These are phyloP conservation scores for Helicoverpa assulta DNA, from an alignment of 2,888 invertebrate genomes.

Conservation along the genomic window DNA sequence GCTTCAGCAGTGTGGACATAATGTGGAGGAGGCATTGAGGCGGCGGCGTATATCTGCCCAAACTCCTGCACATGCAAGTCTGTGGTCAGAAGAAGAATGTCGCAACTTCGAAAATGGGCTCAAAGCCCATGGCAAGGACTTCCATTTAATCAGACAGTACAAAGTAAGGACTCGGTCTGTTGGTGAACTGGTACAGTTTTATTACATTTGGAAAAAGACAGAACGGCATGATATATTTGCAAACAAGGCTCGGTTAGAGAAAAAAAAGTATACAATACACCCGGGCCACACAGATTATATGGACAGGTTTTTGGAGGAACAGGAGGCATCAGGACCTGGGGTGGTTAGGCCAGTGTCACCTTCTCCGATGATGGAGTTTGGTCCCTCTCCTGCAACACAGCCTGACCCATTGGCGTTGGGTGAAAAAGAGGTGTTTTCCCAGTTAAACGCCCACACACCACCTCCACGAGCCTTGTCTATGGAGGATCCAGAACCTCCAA, in stretches of 20 bases:
- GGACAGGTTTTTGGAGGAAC: conserved; percentile 97
- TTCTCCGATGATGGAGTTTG: conserved; percentile 90
- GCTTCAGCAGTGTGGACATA: conserved; percentile 98
- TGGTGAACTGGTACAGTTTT: conserved; percentile 99
- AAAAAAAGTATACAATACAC: conserved; percentile 97
- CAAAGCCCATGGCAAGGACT: conserved; percentile 98
- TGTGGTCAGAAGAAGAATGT: conserved; percentile 99
- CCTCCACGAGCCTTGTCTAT: conserved; percentile 81
- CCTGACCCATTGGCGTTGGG: conserved; percentile 87
- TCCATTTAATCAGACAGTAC: conserved; percentile 97
- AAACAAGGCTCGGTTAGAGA: conserved; percentile 96
- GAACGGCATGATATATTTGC: conserved; percentile 98
- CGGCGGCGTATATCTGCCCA: conserved; percentile 94
- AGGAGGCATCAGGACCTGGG: conserved; percentile 93
- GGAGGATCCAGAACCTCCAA: conserved; percentile 85
- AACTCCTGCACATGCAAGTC: conserved; percentile 93
- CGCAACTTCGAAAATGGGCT: conserved; percentile 99
- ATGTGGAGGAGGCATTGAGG: conserved; percentile 97
- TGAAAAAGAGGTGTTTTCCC: conserved; percentile 88
- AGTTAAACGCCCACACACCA: conserved; percentile 81
- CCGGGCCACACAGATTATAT: conserved; percentile 98
- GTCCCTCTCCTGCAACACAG: conserved; percentile 81
- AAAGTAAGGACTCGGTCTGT: conserved; percentile 98
- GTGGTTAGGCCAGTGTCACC: conserved; percentile 90
- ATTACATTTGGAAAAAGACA: conserved; percentile 99